These are phyloP conservation scores for Coptotermes formosanus DNA, from an alignment of 1,140 invertebrate species.

Conservation along the genomic window DNA sequence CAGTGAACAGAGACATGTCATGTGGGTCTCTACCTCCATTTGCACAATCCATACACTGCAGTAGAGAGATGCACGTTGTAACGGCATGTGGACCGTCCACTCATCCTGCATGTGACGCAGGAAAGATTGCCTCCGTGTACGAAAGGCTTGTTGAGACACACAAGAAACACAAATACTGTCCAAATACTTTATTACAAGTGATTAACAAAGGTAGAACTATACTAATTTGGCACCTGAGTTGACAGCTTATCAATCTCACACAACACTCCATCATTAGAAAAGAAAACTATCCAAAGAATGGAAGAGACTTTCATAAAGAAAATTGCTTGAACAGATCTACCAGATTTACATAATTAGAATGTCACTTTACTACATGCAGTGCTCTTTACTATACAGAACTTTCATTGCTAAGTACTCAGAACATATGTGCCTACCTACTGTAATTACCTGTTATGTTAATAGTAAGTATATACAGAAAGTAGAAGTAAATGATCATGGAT, in stretches of 20 bases:
- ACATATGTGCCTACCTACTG: neutral
- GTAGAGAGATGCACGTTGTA: no score
- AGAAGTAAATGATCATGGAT: neutral
- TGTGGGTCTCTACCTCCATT: no score
- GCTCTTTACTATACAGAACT: neutral
- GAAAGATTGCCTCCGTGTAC: no score
- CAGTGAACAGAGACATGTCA: no score
- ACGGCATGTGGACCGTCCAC: no score
- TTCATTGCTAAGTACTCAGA: neutral
- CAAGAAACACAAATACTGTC: neutral
- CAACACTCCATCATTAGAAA: neutral
- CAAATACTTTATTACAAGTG: neutral
- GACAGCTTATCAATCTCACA: neutral
- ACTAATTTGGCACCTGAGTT: constrained; percentile 7
- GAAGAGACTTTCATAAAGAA: neutral
- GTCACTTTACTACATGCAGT: neutral
- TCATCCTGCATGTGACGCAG: no score
- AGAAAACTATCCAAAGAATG: neutral
- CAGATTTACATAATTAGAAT: neutral
- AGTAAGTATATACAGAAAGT: neutral
- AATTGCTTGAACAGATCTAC: neutral
- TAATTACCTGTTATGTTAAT: neutral
- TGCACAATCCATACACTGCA: no score
- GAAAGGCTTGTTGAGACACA: no score
- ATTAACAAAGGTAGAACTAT: neutral